Conservation (phyloP, 2,797 vertebrate genomes). For the Enteromius paludinosus region DNA sequence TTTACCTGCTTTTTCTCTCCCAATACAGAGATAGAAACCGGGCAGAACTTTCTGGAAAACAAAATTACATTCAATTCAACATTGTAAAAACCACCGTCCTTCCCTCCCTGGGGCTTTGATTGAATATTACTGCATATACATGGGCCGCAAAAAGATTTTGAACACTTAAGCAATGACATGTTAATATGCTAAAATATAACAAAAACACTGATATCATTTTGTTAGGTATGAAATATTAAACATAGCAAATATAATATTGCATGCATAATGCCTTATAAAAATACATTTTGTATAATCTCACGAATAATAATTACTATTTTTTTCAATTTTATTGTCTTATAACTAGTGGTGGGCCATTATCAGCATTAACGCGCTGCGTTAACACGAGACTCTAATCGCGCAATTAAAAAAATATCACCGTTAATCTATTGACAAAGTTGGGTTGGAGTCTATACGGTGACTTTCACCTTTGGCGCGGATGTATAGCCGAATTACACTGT, state of each 20-base stretch:
- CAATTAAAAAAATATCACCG: no score
- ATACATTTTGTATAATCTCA: background rate
- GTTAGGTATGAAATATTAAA: background rate
- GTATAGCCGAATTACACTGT: no score
- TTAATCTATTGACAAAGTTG: no score
- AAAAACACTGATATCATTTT: background rate
- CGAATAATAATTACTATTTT: background rate
- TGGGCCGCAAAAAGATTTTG: background rate
- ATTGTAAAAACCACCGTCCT: background rate
- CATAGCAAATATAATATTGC: background rate
- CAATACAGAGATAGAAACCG: slow-evolving; percentile 83
- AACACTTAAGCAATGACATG: background rate
- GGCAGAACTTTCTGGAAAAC: slow-evolving; percentile 91
- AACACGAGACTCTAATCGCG: no score
- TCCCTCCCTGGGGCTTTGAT: background rate
- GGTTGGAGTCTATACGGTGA: no score
- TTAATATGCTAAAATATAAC: no score
- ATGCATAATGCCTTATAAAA: background rate
- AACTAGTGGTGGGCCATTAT: no score
- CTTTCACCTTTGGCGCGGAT: no score
- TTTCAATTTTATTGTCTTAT: background rate
- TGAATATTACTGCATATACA: background rate
- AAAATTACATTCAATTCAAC: background rate
- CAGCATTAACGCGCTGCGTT: no score
- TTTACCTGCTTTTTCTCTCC: slow-evolving; percentile 89